Evolutionary conservation across 2,797 vertebrate genomes (phyloP).

Genomic region (Sarcoramphus papa): DNA sequence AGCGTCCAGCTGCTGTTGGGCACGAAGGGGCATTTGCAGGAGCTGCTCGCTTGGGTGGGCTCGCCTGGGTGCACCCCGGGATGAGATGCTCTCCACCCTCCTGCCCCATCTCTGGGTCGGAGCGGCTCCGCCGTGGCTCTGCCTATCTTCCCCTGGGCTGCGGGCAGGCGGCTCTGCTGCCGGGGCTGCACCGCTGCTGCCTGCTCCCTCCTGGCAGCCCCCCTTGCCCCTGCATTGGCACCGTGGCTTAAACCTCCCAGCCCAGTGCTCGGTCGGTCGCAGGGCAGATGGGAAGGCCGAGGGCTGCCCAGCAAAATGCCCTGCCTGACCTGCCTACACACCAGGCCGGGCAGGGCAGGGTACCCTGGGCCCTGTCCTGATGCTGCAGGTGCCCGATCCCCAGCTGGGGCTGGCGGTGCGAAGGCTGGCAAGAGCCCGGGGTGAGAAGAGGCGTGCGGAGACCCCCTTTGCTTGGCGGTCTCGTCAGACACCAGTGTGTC

Average conservation of each 20-base stretch:
- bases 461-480: background rate
- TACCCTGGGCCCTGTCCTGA: background rate
- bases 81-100: background rate
- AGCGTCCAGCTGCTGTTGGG: background rate
- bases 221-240: fast-evolving
- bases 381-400: background rate
- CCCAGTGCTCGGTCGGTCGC: fast-evolving
- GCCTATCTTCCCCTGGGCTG: background rate
- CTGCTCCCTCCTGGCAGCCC: background rate
- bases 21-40: background rate
- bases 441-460: fast-evolving
- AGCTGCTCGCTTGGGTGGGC: background rate
- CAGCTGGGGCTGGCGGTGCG: fast-evolving
- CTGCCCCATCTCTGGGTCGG: fast-evolving
- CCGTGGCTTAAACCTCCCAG: background rate
- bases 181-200: background rate
- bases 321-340: background rate
- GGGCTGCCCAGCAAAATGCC: background rate
- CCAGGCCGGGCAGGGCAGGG: background rate
- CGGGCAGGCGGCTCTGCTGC: background rate
- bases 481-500: fast-evolving
- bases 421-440: background rate
- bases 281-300: background rate
- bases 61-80: fast-evolving
- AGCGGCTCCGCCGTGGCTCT: fast-evolving